Conservation (phyloP, 2,888 invertebrate genomes). For the Macrosoma leucophasiata region DNA sequence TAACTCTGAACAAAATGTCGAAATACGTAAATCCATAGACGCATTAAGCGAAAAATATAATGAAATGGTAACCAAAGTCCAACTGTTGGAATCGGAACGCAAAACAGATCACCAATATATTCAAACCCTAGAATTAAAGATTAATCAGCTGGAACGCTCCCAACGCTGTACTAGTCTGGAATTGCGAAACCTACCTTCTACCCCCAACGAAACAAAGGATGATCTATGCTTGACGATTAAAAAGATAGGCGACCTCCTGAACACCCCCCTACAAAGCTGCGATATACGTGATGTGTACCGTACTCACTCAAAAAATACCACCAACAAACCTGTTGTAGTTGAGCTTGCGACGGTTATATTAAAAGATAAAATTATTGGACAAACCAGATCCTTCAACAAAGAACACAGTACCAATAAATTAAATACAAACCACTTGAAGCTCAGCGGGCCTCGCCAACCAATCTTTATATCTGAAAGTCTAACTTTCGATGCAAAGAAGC, state of each 20-base stretch:
- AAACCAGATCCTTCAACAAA: conserved; percentile 4
- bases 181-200: conserved; percentile 7
- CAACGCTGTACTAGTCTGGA: conserved; percentile 6
- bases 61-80: conserved; percentile 6
- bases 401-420: conserved; percentile 6
- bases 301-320: conserved; percentile 10
- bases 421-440: conserved; percentile 4
- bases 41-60: conserved; percentile 9
- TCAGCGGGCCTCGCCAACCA: conserved; percentile 6
- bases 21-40: conserved; percentile 5
- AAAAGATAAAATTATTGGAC: conserved; percentile 8
- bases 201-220: conserved; percentile 1
- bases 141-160: conserved; percentile 4
- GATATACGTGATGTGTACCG: conserved; percentile 12
- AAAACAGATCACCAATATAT: conserved; percentile 7
- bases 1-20: conserved; percentile 7
- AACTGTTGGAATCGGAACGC: conserved; percentile 3
- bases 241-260: conserved; percentile 1
- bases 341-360: conserved; percentile 5
- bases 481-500: conserved; percentile 7
- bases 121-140: conserved; percentile 1
- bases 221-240: conserved; percentile 4
- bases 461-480: conserved; percentile 10
- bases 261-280: conserved; percentile 1
- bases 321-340: conserved; percentile 7